Conservation (phyloP, 37 sponge, comb jelly and placozoan genomes). For the Haliclona indistincta region DNA sequence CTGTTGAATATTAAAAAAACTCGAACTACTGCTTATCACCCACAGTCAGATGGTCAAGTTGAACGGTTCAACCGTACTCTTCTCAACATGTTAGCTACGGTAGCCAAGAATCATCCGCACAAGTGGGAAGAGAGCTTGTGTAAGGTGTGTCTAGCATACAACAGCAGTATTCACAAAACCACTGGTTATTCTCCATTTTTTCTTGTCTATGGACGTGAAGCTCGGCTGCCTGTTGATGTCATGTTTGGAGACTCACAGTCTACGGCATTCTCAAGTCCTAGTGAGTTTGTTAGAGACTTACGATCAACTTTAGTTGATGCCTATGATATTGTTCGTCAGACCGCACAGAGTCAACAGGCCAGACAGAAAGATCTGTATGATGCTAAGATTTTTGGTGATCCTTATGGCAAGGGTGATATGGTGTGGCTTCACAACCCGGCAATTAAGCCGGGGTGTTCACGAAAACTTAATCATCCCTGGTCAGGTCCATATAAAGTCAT, state of each 20-base stretch:
- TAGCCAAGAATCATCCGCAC: constrained; percentile 5
- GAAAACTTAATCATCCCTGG: constrained; percentile 56
- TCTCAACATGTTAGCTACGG: background rate
- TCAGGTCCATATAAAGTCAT: constrained; percentile 34
- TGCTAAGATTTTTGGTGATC: constrained; percentile 36
- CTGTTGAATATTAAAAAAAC: constrained; percentile 30
- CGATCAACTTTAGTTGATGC: constrained; percentile 7
- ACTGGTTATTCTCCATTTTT: constrained; percentile 40
- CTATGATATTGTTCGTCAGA: constrained; percentile 6
- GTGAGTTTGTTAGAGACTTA: constrained; percentile 25
- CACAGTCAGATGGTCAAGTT: constrained; percentile 57
- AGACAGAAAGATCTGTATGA: constrained; percentile 34
- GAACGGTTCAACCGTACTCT: constrained; percentile 56
- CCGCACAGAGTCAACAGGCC: background rate
- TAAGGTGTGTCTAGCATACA: constrained; percentile 53
- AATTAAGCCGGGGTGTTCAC: constrained; percentile 18
- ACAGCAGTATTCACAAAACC: constrained; percentile 36
- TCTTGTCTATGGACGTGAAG: constrained; percentile 50
- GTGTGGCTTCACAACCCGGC: constrained; percentile 55
- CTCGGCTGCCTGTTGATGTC: constrained; percentile 31
- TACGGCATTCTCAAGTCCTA: background rate
- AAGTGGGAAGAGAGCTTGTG: constrained; percentile 41
- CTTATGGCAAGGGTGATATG: constrained; percentile 34
- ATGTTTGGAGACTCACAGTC: constrained; percentile 1
- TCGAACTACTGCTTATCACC: constrained; percentile 54